A percentile compares a stretch with the other conserved stretches of the same genome.
Conservation (phyloP, 2,888 invertebrate genomes). For the Plagodis dolabraria region DNA sequence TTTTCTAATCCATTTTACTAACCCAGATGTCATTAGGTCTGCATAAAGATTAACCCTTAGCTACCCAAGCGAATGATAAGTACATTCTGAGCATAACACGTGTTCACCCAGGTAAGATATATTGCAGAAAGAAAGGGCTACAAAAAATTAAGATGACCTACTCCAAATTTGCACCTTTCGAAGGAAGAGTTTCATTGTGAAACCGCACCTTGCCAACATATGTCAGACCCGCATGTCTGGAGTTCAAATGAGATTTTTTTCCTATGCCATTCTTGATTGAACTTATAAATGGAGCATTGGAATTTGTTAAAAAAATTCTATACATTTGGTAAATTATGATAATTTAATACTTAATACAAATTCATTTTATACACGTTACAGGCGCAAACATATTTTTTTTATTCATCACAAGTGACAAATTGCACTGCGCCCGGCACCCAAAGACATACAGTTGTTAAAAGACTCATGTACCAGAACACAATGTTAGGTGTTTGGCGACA, state of each 20-base stretch:
- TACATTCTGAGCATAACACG: neutral
- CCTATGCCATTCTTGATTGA: conserved; percentile 34
- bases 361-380: no score
- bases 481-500: no score
- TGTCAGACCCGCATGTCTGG: conserved; percentile 65
- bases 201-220: conserved; percentile 72
- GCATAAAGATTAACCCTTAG: conserved; percentile 1
- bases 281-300: conserved; percentile 20
- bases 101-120: conserved; percentile 38
- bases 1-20: no score
- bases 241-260: conserved; percentile 39
- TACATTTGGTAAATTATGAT: no score
- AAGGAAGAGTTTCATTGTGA: conserved; percentile 68
- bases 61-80: neutral
- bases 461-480: no score
- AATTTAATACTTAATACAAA: no score
- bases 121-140: conserved; percentile 37
- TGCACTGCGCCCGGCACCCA: no score
- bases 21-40: no score
- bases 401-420: no score
- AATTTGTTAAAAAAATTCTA: neutral
- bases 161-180: conserved; percentile 78
- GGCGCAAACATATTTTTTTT: no score
- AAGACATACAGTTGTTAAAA: no score
- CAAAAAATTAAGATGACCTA: conserved; percentile 71